Conservation (phyloP, 2,797 vertebrate species). For the Poecile montanus region DNA sequence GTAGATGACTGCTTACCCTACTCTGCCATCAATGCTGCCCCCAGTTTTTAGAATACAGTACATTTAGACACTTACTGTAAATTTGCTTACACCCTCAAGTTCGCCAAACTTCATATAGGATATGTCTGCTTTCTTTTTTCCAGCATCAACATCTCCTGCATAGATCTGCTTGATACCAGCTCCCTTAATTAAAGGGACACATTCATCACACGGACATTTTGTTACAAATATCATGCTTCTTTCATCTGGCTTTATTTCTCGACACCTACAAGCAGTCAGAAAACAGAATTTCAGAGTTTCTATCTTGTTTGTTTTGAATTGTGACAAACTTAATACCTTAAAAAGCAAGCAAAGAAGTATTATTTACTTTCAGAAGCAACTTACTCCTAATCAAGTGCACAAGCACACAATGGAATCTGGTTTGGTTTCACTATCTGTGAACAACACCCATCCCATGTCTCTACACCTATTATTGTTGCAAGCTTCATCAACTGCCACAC, state of each 20-base stretch:
- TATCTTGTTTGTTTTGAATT: neutral
- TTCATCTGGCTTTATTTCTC: slow-evolving; percentile 86
- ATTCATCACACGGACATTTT: slow-evolving; percentile 96
- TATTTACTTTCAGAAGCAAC: neutral
- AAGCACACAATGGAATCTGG: neutral
- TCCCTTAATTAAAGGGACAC: slow-evolving; percentile 90
- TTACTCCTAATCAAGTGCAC: neutral
- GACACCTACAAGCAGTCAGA: slow-evolving; percentile 77
- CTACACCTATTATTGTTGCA: neutral
- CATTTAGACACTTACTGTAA: slow-evolving; percentile 82
- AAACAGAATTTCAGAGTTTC: neutral
- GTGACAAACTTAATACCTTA: neutral
- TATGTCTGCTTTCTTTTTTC: slow-evolving; percentile 92
- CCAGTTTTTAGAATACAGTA: neutral
- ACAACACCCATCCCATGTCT: neutral
- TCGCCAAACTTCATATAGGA: slow-evolving; percentile 90
- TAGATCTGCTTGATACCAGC: slow-evolving; percentile 93
- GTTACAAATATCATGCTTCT: slow-evolving; percentile 93
- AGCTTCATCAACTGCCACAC: neutral
- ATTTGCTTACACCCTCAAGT: slow-evolving; percentile 84
- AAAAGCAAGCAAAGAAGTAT: neutral
- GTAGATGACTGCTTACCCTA: neutral
- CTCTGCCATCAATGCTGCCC: neutral
- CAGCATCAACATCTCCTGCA: slow-evolving; percentile 89
- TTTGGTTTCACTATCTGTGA: neutral